Evolutionary conservation across 2,113 vertebrate genomes (phyloP).

Genomic region (Lichenostomus cassidix): DNA sequence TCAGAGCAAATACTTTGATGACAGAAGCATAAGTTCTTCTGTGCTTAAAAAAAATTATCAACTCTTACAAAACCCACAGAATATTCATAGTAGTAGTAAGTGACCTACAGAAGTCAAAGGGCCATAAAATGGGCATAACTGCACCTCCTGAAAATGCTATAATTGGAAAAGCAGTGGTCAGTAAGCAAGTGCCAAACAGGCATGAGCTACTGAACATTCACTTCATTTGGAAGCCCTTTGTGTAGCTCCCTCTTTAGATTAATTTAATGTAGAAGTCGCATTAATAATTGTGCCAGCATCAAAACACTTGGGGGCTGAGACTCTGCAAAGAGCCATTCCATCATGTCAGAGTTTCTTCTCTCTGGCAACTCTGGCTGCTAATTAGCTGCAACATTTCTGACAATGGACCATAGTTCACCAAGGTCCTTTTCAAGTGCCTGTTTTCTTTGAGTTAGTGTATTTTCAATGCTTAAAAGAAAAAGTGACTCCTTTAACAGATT

Average conservation of each 20-base stretch:
- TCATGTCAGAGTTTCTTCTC: neutral
- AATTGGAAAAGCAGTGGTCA: neutral
- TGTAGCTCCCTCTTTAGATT: conserved; percentile 17
- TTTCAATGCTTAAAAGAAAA: neutral
- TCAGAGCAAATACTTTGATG: neutral
- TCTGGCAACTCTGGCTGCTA: conserved; percentile 28
- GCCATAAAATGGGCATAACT: neutral
- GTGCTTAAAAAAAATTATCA: neutral
- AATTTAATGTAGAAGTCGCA: conserved; percentile 52
- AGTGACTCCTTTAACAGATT: neutral
- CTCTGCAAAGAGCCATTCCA: conserved; percentile 1
- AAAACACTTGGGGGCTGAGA: conserved; percentile 8
- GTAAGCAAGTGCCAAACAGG: neutral
- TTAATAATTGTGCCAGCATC: conserved; percentile 47
- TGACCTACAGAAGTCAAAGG: neutral
- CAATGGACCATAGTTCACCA: neutral
- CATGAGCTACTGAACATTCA: neutral
- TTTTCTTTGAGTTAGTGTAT: conserved; percentile 11
- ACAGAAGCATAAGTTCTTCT: neutral
- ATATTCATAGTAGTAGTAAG: neutral
- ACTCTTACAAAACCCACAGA: neutral
- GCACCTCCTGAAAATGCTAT: neutral
- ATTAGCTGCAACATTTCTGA: conserved; percentile 42
- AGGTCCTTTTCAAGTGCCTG: neutral
- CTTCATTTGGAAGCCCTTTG: conserved; percentile 1